Evolutionary conservation across 2,888 invertebrate genomes (phyloP).

Genomic region (Acanthopleura granulata): DNA sequence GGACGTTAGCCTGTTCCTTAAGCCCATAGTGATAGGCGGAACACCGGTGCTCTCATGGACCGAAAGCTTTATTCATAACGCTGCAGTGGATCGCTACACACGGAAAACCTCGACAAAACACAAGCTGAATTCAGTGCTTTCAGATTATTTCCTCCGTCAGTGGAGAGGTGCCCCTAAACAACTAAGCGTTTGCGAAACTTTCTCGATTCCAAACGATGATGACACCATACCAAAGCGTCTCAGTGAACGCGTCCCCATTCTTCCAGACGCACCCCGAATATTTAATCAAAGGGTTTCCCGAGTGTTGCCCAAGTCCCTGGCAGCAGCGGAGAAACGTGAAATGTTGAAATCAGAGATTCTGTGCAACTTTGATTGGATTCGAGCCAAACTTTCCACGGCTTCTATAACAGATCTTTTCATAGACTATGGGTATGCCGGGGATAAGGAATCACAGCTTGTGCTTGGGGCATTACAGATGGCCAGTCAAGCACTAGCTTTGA

Average conservation of each 20-base stretch:
- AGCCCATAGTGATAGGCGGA: constrained; percentile 46
- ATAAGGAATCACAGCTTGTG: constrained; percentile 89
- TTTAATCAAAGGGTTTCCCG: constrained; percentile 52
- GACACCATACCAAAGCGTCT: too few relatives aligned
- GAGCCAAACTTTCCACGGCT: constrained; percentile 92
- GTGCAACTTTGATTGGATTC: constrained; percentile 97
- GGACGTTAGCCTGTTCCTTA: constrained; percentile 45
- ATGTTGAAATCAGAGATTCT: constrained; percentile 92
- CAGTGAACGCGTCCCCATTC: too few relatives aligned
- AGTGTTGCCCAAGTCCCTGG: constrained; percentile 62
- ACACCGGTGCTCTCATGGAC: constrained; percentile 56
- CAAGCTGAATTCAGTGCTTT: constrained; percentile 49
- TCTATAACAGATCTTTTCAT: constrained; percentile 94
- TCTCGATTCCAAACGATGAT: neutral
- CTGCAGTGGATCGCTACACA: constrained; percentile 42
- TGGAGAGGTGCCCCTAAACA: neutral
- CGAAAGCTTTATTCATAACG: constrained; percentile 46
- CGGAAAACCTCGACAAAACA: constrained; percentile 7
- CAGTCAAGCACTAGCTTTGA: constrained; percentile 88
- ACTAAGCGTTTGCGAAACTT: neutral
- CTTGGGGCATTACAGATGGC: constrained; percentile 93
- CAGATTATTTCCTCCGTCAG: constrained; percentile 54
- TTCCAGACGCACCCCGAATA: neutral
- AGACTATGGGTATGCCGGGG: constrained; percentile 76
- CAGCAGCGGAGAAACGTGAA: constrained; percentile 74